Evolutionary conservation across 2,888 invertebrate species (phyloP), one percentile per base, ranked within the genome.

Genomic region (Tricholauxania praeusta): DNA sequence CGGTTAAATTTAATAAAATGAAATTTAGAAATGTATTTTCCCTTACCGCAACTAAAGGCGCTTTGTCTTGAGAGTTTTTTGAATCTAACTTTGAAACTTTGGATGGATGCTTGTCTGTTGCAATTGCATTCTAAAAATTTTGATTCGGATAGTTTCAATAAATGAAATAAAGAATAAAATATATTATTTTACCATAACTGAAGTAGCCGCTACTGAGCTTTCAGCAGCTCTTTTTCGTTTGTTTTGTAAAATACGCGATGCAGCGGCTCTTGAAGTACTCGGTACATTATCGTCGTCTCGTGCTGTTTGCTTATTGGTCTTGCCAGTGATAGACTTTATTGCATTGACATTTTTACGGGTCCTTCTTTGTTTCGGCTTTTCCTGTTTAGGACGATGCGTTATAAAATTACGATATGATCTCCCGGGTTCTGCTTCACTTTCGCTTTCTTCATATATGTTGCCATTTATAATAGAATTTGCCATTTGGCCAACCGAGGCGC

Each of bases 341-440:
- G 39, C 10, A 39, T 39, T 39, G 39, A 12, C 49, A 57, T 48
- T 49, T 12, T 14, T 48, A n/a, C 59, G 22, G 8, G 22, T 59
- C 12, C 22, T 59, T 68, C 22, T 48, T 22, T 8, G 22, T 17
- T 47, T 63, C 47, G 19, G 15, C 10, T 47, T 70, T 19, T 51
- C 8, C 47, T 64, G 19, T 64, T 53, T 55, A 12, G 47, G 17
- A 15, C 28, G 19, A 10, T 12, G 65, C 2, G 49, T 51, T 70
- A 64, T 59, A 74, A 77, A 77, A 63, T 71, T 72, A 1, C 74
- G 69, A 62, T 77, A 77, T 3, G 77, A 76, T 64, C 74, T 73
- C 47, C 77, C 71, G 17, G 77, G 77, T 12, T 74, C 69, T 6
- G 75, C 76, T 67, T 74, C 72, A 12, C 71, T 59, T 2, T 15